phyloP scores from a whole-genome alignment of 2,797 vertebrate genomes.

The Molothrus aeneus region DNA sequence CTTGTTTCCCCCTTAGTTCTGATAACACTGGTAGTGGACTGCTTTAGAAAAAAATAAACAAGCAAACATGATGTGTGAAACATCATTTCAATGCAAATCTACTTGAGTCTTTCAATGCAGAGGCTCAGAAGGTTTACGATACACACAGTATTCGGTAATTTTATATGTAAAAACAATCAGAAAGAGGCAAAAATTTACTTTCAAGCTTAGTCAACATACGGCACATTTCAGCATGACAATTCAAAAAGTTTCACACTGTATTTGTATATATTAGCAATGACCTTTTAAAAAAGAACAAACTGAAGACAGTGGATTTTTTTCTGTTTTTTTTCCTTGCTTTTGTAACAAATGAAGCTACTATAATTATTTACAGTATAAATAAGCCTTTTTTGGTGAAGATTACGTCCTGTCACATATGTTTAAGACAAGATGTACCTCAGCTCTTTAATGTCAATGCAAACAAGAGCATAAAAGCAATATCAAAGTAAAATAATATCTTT shows the following conservation, averaged over 20 bases:
- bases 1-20: neutral
- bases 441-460: slow-evolving; percentile 63
- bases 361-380: slow-evolving; percentile 80
- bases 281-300: slow-evolving; percentile 75
- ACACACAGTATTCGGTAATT: slow-evolving; percentile 84
- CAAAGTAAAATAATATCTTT: slow-evolving; percentile 47
- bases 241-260: slow-evolving; percentile 67
- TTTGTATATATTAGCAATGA: slow-evolving; percentile 74
- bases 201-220: slow-evolving; percentile 72
- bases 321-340: slow-evolving; percentile 27
- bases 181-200: slow-evolving; percentile 75
- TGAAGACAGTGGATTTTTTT: slow-evolving; percentile 59
- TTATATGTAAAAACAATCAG: slow-evolving; percentile 78
- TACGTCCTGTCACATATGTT: slow-evolving; percentile 55
- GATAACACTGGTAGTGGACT: neutral
- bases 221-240: slow-evolving; percentile 72
- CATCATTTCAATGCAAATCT: slow-evolving; percentile 54
- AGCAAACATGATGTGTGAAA: slow-evolving; percentile 50
- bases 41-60: slow-evolving; percentile 30
- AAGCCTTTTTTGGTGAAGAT: slow-evolving; percentile 70
- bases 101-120: slow-evolving; percentile 60
- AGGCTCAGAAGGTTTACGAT: slow-evolving; percentile 70
- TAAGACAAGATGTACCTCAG: slow-evolving; percentile 55
- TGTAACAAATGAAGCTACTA: slow-evolving; percentile 71
- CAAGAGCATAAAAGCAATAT: slow-evolving; percentile 68